Base-by-base conservation (phyloP, 2,888 invertebrate species). In the Campaea margaritaria region DNA sequence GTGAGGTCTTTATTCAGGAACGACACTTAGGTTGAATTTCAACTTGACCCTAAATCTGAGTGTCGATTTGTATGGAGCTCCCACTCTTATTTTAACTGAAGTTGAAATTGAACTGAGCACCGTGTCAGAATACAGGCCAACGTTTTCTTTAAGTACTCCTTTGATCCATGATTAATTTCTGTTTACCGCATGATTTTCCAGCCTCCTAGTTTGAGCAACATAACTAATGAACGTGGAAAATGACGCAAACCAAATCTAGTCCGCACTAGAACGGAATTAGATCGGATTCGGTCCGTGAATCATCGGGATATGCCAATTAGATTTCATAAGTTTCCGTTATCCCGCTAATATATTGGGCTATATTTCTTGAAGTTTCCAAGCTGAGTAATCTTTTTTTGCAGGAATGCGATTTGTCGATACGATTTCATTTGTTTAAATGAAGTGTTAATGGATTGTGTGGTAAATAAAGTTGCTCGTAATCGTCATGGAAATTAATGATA, bases 291-390 rank as follows among this genome's bases (percentile, higher is more conserved):
- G 69, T 67, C 70, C 63, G 70, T 78, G 78, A 78, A 75, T 81
- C 79, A 81, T 78, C 72, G 58, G 58, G 55, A 57, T 62, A 52
- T 58, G 64, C 73, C 75, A 81, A 81, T 82, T 81, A 81, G 74
- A 78, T 75, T 80, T 77, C 72, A 75, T 73, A 75, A 68, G 73
- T 76, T 81, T 81, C 83, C 83, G 83, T 60, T 67, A 50, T 58
- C 57, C 61, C 66, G 50, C 21, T 52, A 43, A 55, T 62, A 45
- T 55, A 51, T 60, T 43, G 34, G 34, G 10, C 38, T 36, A 27
- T 50, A 44, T 12, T 36, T 44, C 16, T 16, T 36, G n/a, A 27
- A 16, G 15, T 42, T 50, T 42, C 42, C 41, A 38, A 38, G 11
- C 27, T 8, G n/a, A 3, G 7, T 3, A 14, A 12, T 11, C 21